A percentile compares a stretch with the other conserved stretches of the same genome.
These are phyloP conservation scores for Drosophila putrida DNA, from an alignment of 2,888 invertebrate species.

Conservation along the genomic window DNA sequence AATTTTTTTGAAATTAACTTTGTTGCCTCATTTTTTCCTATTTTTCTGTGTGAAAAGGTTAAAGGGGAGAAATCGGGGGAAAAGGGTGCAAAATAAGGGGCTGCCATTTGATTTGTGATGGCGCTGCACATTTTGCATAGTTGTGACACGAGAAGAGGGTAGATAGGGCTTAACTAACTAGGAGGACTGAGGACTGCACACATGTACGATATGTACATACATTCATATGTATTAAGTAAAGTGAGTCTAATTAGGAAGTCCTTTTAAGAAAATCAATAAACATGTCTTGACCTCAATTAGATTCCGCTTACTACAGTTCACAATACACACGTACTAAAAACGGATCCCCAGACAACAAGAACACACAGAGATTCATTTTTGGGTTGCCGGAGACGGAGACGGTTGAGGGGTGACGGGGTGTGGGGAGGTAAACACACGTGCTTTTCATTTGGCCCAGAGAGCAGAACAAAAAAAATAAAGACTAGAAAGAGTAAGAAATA, in stretches of 20 bases:
- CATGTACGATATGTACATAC: not conserved
- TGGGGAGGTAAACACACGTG: conserved; percentile 63
- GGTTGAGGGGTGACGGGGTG: too few relatives aligned
- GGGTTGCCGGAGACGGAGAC: conserved; percentile 10
- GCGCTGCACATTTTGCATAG: conserved; percentile 56
- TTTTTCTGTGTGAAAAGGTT: conserved; percentile 29
- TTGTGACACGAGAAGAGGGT: conserved; percentile 34
- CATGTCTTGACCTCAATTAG: conserved; percentile 84
- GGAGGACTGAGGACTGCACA: conserved; percentile 5
- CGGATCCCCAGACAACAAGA: conserved; percentile 74
- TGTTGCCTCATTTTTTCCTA: conserved; percentile 15
- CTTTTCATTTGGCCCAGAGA: conserved; percentile 69
- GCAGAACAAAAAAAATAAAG: conserved; percentile 29
- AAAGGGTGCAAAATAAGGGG: conserved; percentile 5
- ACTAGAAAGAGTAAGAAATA: conserved; percentile 40
- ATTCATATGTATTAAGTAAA: conserved; percentile 54
- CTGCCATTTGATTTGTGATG: conserved; percentile 65
- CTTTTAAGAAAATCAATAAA: conserved; percentile 83
- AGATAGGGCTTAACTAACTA: conserved; percentile 2
- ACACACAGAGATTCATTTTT: conserved; percentile 53
- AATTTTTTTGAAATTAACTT: conserved; percentile 76
- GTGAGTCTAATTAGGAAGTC: conserved; percentile 81
- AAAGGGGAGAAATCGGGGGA: not conserved
- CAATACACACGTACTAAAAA: conserved; percentile 64
- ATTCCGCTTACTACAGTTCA: conserved; percentile 80